Evolutionary conservation across 2,888 invertebrate genomes (phyloP), one percentile per base, ranked within the genome.

Genomic region (Hirtodrosophila duncani): DNA sequence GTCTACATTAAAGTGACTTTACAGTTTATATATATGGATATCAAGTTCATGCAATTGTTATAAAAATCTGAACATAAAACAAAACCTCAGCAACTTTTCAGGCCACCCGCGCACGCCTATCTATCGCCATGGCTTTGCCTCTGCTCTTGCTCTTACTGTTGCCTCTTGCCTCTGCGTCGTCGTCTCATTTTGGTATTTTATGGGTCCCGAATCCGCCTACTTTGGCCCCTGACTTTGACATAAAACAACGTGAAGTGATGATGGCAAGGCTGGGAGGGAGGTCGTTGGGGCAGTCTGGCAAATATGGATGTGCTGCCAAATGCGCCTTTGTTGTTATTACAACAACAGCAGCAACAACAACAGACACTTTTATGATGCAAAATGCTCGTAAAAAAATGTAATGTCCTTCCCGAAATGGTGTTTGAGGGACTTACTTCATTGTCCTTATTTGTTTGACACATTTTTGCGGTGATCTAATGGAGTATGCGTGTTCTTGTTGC

Each of bases 281-380:
- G 3, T 16, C 2, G 8, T 14, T 11, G 9, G 33, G 26, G 23
- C 10, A 7, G 20, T 23, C 8, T 9, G 24, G 50, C 43, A 27
- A 39, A 44, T 63, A 37, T 52, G 42, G 46, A 24, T 37, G 52
- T 56, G 46, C 44, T 39, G 39, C 49, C 66, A 77, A 74, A 78
- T 72, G 71, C 78, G 74, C 78, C 72, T 69, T 49, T 66, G 72
- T 77, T 71, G 77, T 72, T 70, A 72, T 56, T 46, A 77, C 69
- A 69, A 41, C 66, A 58, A 61, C n/a, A n/a, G n/a, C n/a, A n/a
- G n/a, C n/a, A n/a, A n/a, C n/a, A n/a, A n/a, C n/a, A n/a, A n/a
- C n/a, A n/a, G n/a, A n/a, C n/a, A n/a, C 56, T 72, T 72, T 72
- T 72, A 72, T 74, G 78, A 74, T 36, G 61, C 56, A 61, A n/a